phyloP scores from a whole-genome alignment of 2,888 invertebrate genomes.

The Mesodorylaimus sp. region DNA sequence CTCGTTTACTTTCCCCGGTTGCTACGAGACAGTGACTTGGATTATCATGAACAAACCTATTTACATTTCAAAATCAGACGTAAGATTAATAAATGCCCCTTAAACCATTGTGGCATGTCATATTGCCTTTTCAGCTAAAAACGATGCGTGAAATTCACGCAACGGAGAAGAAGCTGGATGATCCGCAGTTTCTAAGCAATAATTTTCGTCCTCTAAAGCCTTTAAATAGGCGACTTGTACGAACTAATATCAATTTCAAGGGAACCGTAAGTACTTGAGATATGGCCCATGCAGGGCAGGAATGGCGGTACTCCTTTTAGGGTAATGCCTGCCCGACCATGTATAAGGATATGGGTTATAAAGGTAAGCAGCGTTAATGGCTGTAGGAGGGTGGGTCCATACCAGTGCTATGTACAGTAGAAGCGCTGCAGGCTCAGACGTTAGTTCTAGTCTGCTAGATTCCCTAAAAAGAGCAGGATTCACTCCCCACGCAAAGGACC shows the following conservation, averaged over 20 bases:
- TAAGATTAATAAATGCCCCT: slow-evolving; percentile 34
- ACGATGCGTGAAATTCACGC: slow-evolving; percentile 26
- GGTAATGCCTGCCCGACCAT: slow-evolving; percentile 16
- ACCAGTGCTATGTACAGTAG: too few species aligned
- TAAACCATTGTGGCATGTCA: not conserved
- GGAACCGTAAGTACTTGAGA: not conserved
- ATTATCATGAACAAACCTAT: slow-evolving; percentile 91
- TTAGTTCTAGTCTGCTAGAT: too few species aligned
- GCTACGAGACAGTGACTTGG: slow-evolving; percentile 58
- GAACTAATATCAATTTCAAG: slow-evolving; percentile 87
- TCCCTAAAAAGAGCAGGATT: too few species aligned
- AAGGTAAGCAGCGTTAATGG: slow-evolving; percentile 18
- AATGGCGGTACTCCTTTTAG: not conserved
- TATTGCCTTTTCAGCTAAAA: slow-evolving; percentile 19
- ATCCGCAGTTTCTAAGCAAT: slow-evolving; percentile 48
- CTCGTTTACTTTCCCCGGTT: slow-evolving; percentile 72
- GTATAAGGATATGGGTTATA: slow-evolving; percentile 25
- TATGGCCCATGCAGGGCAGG: not conserved
- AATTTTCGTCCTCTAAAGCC: slow-evolving; percentile 85
- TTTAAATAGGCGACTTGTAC: slow-evolving; percentile 71
- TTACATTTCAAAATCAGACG: slow-evolving; percentile 84
- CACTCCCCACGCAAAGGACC: too few species aligned
- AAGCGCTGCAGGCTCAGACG: too few species aligned
- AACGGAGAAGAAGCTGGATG: slow-evolving; percentile 19
- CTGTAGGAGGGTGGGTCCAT: too few species aligned